Evolutionary conservation across 2,888 invertebrate genomes (phyloP).

Genomic region (Xanthorhoe spadicearia): DNA sequence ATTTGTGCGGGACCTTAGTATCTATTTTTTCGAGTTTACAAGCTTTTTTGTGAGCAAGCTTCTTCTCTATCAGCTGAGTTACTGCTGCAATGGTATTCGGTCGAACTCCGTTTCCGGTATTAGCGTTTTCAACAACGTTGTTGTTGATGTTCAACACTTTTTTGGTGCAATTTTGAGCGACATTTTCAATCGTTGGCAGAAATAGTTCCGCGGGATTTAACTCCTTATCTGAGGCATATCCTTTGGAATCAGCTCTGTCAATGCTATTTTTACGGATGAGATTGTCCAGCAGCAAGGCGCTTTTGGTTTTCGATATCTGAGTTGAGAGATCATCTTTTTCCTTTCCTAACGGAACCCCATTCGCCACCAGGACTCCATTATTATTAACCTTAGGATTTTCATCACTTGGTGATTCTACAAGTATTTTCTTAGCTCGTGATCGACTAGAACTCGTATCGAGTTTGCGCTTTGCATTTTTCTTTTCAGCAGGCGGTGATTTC

Average conservation of each 20-base stretch:
- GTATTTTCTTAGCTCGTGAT: conserved; percentile 64
- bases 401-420: conserved; percentile 60
- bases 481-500: conserved; percentile 65
- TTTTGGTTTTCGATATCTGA: conserved; percentile 75
- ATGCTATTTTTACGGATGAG: conserved; percentile 85
- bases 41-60: conserved; percentile 69
- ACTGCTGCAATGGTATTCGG: conserved; percentile 74
- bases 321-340: conserved; percentile 55
- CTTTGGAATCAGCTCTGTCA: conserved; percentile 76
- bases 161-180: conserved; percentile 67
- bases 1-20: conserved; percentile 73
- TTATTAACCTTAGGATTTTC: conserved; percentile 56
- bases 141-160: conserved; percentile 80
- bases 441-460: conserved; percentile 55
- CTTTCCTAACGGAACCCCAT: conserved; percentile 51
- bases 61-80: conserved; percentile 73
- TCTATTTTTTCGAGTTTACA: conserved; percentile 74
- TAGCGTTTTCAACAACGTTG: conserved; percentile 72
- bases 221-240: conserved; percentile 69
- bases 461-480: conserved; percentile 79
- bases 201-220: conserved; percentile 78
- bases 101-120: conserved; percentile 64
- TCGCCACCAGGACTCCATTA: conserved; percentile 29
- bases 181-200: conserved; percentile 71
- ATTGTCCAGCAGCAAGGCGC: conserved; percentile 82